A percentile compares a stretch with the other conserved stretches of the same genome.
Conservation (phyloP, 2,797 vertebrate genomes). For the Hemitrygon akajei region DNA sequence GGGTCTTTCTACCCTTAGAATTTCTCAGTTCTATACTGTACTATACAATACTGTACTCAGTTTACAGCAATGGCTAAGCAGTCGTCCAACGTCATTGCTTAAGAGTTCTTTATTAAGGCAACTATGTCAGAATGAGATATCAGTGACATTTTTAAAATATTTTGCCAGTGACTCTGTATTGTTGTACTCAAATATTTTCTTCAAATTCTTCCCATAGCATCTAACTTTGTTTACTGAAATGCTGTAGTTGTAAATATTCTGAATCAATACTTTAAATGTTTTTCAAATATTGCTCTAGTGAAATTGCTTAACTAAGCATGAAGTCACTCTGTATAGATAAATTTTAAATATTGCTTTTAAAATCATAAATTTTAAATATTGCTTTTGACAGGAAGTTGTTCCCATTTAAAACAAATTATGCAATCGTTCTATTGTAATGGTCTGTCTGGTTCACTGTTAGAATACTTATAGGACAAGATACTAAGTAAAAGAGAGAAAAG, state of each 20-base stretch:
- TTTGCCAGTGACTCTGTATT: background rate
- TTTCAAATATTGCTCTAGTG: slow-evolving; percentile 45
- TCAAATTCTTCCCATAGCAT: background rate
- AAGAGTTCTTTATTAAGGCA: background rate
- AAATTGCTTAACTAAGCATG: slow-evolving; percentile 44
- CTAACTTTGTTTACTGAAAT: slow-evolving; percentile 46
- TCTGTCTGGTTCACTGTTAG: background rate
- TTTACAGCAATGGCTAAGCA: background rate
- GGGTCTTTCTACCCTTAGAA: no score
- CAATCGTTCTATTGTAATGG: background rate
- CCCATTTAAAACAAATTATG: slow-evolving; percentile 1
- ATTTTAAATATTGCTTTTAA: background rate
- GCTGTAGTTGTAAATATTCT: slow-evolving; percentile 48
- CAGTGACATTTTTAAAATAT: background rate
- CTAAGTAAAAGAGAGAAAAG: background rate
- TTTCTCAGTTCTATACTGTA: no score
- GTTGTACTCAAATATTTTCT: background rate
- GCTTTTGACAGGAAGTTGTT: slow-evolving; percentile 9
- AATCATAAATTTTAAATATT: slow-evolving; percentile 27
- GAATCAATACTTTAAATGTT: slow-evolving; percentile 54
- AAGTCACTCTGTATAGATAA: slow-evolving; percentile 41
- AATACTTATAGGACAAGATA: background rate
- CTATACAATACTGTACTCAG: background rate
- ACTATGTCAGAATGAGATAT: background rate
- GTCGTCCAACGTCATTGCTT: background rate